A percentile compares a stretch with the other conserved stretches of the same genome.
phyloP scores from a whole-genome alignment of 2,113 vertebrate genomes.

The Dinomys branickii region DNA sequence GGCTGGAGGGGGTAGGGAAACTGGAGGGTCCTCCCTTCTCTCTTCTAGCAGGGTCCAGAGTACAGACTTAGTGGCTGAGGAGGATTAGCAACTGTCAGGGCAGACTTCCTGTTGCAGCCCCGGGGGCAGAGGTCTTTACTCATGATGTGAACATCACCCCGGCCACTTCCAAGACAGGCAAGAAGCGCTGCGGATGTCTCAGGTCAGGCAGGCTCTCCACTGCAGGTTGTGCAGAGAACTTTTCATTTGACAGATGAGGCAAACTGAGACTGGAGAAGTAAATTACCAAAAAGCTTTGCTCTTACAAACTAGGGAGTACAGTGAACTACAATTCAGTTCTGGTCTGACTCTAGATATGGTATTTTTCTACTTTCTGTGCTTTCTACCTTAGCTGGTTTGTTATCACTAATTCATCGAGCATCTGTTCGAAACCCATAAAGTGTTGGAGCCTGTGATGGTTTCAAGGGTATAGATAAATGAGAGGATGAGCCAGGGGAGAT shows the following conservation, averaged over 20 bases:
- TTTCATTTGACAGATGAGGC: neutral
- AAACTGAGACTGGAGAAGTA: neutral
- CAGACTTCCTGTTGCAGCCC: conserved; percentile 88
- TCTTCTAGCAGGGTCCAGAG: conserved; percentile 80
- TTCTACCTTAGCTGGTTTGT: neutral
- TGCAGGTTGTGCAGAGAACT: neutral
- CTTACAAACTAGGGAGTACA: neutral
- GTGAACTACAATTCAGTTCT: neutral
- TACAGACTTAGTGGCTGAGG: conserved; percentile 91
- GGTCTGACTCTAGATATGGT: neutral
- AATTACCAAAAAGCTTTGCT: neutral
- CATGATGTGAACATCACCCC: conserved; percentile 85
- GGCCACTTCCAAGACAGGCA: conserved; percentile 85
- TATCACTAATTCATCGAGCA: neutral
- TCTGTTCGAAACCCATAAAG: neutral
- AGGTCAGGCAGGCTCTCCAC: neutral
- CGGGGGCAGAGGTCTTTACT: conserved; percentile 85
- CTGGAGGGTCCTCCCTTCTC: neutral
- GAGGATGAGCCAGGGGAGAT: neutral
- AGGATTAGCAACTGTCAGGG: conserved; percentile 87
- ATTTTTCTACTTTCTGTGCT: neutral
- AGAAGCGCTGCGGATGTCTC: neutral
- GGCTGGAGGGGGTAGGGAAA: neutral
- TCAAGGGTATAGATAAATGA: neutral
- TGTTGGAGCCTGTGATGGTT: neutral